Conservation (phyloP, 2,888 invertebrate genomes). For the Oeneis ivallda region DNA sequence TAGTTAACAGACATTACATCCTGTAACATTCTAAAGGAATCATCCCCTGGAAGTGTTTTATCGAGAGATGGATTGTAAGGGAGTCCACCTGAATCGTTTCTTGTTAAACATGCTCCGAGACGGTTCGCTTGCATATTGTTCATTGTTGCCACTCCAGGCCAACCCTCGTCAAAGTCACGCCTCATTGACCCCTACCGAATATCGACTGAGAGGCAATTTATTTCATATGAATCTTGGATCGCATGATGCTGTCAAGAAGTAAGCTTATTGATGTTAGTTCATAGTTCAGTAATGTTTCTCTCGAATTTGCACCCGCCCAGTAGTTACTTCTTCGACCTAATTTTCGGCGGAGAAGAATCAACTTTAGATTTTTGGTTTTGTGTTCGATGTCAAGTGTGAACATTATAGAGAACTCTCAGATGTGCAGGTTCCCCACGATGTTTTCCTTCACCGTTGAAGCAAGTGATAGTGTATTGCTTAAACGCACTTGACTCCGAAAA, state of each 20-base stretch:
- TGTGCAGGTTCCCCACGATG: too few species aligned
- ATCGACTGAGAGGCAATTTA: slow-evolving; percentile 77
- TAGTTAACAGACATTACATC: neutral
- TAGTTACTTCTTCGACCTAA: too few species aligned
- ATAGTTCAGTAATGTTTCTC: slow-evolving; percentile 43
- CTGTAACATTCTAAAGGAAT: neutral
- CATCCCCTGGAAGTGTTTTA: slow-evolving; percentile 26
- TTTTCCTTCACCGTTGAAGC: too few species aligned
- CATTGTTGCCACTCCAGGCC: slow-evolving; percentile 43
- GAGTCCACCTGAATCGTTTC: slow-evolving; percentile 63
- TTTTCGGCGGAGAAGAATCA: too few species aligned
- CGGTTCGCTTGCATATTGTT: slow-evolving; percentile 72
- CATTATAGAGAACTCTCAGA: too few species aligned
- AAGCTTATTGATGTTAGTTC: slow-evolving; percentile 53
- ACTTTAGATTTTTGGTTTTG: too few species aligned
- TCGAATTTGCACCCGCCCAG: neutral
- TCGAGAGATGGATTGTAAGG: slow-evolving; percentile 32
- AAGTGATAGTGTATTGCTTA: too few species aligned
- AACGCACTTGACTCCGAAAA: too few species aligned
- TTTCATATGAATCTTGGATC: slow-evolving; percentile 75
- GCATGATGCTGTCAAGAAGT: slow-evolving; percentile 67
- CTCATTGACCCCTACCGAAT: slow-evolving; percentile 74
- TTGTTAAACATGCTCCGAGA: slow-evolving; percentile 68
- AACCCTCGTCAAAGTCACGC: slow-evolving; percentile 78
- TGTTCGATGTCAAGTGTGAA: too few species aligned